Evolutionary conservation across 2,797 vertebrate genomes (phyloP).

Genomic region (Coranthus polyacanthus): DNA sequence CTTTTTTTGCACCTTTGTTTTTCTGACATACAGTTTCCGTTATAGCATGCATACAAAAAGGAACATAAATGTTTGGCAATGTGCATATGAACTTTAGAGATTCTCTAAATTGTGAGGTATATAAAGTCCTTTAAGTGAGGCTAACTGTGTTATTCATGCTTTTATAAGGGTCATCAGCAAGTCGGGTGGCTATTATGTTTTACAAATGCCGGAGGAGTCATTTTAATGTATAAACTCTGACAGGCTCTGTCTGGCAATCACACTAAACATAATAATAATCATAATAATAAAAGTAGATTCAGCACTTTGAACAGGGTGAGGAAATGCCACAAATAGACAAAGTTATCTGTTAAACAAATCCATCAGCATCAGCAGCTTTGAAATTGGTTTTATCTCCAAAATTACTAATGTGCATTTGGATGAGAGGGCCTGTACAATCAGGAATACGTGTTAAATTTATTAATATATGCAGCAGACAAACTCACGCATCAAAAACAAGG

Average conservation of each 20-base stretch:
- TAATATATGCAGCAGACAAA: constrained; percentile 72
- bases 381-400: constrained; percentile 73
- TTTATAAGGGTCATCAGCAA: constrained; percentile 5
- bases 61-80: background rate
- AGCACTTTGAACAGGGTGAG: constrained; percentile 48
- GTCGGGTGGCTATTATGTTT: constrained; percentile 25
- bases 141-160: background rate
- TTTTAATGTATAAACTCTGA: constrained; percentile 32
- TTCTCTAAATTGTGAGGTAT: background rate
- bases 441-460: constrained; percentile 70
- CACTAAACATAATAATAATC: constrained; percentile 9
- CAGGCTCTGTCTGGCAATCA: constrained; percentile 26
- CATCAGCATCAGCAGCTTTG: constrained; percentile 74
- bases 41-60: background rate
- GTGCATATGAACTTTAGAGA: background rate
- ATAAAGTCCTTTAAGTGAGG: background rate
- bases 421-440: constrained; percentile 64
- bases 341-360: constrained; percentile 63
- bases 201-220: constrained; percentile 2
- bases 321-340: constrained; percentile 59
- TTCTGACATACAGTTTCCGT: background rate
- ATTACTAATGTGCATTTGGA: constrained; percentile 66
- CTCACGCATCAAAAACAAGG: constrained; percentile 52
- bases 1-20: background rate
- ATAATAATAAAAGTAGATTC: constrained; percentile 33